Percentiles rank a stretch among this genome's conserved stretches.
These are phyloP conservation scores for Plectus sambesii DNA, from an alignment of 1,140 invertebrate species.

Conservation along the genomic window DNA sequence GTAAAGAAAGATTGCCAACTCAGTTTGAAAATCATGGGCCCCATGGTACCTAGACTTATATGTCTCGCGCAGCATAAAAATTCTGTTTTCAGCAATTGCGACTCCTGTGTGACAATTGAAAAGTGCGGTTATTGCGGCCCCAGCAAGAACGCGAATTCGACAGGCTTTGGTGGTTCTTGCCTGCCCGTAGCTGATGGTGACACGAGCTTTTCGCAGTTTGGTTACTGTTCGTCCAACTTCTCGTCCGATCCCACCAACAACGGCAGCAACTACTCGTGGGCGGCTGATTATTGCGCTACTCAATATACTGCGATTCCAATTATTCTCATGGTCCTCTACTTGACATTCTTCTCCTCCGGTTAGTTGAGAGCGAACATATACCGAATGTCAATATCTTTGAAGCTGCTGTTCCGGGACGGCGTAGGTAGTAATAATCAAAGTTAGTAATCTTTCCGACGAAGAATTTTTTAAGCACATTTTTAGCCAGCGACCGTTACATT, in stretches of 20 bases:
- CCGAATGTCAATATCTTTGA: too few relatives aligned
- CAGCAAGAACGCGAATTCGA: slow-evolving; percentile 2
- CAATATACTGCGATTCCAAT: slow-evolving; percentile 33
- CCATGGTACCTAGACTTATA: too few relatives aligned
- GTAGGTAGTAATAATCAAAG: too few relatives aligned
- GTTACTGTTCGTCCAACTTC: slow-evolving; percentile 11
- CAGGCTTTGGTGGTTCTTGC: slow-evolving; percentile 22
- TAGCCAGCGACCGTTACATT: too few relatives aligned
- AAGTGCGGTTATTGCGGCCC: slow-evolving; percentile 28
- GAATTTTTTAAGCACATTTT: too few relatives aligned
- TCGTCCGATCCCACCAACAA: neutral
- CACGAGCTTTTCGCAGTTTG: slow-evolving; percentile 5
- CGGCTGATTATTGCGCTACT: slow-evolving; percentile 29
- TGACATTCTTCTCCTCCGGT: slow-evolving; percentile 32
- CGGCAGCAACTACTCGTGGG: slow-evolving; percentile 23
- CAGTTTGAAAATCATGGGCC: too few relatives aligned
- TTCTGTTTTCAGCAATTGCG: slow-evolving; percentile 26
- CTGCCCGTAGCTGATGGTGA: slow-evolving; percentile 11
- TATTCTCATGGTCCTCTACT: slow-evolving; percentile 39
- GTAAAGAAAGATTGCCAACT: too few relatives aligned
- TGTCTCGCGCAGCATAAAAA: too few relatives aligned
- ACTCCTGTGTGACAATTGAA: slow-evolving; percentile 33
- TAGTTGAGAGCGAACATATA: too few relatives aligned
- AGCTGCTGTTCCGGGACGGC: too few relatives aligned
- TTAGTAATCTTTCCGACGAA: too few relatives aligned